These are phyloP conservation scores for Dipodomys ordii DNA, from an alignment of 2,113 vertebrate species.

Conservation along the genomic window DNA sequence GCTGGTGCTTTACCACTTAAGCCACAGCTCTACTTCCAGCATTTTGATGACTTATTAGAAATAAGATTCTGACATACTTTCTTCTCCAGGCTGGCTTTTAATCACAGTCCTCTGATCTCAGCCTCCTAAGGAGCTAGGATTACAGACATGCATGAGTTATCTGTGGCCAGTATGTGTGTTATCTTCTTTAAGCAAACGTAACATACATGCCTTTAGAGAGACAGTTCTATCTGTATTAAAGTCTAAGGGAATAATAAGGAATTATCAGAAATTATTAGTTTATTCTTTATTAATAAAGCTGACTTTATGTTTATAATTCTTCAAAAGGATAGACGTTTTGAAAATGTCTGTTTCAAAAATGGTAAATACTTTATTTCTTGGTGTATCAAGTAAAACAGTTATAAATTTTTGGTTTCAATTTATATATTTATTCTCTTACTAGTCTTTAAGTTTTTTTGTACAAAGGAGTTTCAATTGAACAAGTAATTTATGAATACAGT, in stretches of 20 bases:
- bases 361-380: conserved; percentile 37
- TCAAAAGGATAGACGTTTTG: conserved; percentile 22
- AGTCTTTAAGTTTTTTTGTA: background rate
- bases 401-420: background rate
- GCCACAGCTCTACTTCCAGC: too few relatives aligned
- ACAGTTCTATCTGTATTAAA: conserved; percentile 25
- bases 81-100: too few relatives aligned
- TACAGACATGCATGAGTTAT: too few relatives aligned
- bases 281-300: background rate
- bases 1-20: too few relatives aligned
- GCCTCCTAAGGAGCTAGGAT: too few relatives aligned
- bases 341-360: conserved; percentile 20
- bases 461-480: too few relatives aligned
- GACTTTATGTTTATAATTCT: background rate
- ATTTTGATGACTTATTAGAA: too few relatives aligned
- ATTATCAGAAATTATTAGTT: conserved; percentile 20
- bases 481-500: too few relatives aligned
- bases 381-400: background rate
- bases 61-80: too few relatives aligned
- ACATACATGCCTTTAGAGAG: background rate
- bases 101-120: too few relatives aligned
- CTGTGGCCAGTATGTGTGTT: background rate
- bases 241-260: background rate
- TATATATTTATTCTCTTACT: conserved; percentile 16
- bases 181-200: background rate